These are phyloP conservation scores for Xiphophorus maculatus DNA, from an alignment of 2,113 vertebrate species.

Conservation along the genomic window DNA sequence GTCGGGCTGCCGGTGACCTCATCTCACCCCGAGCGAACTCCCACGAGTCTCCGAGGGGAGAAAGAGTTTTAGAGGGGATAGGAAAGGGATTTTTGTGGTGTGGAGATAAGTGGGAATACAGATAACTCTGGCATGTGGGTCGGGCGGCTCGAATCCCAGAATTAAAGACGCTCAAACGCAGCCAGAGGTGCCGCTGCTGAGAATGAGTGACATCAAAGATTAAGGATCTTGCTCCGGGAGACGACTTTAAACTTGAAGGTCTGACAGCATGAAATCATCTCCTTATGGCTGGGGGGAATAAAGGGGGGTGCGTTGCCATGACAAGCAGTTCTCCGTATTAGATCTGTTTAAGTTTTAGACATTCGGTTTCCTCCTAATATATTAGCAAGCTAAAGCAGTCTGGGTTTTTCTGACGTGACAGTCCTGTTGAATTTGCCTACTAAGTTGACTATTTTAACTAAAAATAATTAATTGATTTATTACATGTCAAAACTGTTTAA, in stretches of 20 bases:
- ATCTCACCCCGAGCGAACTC: conserved; percentile 5
- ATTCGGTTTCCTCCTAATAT: neutral
- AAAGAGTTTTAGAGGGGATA: conserved; percentile 38
- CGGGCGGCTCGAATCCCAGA: conserved; percentile 22
- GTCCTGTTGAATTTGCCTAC: neutral
- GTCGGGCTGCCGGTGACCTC: conserved; percentile 10
- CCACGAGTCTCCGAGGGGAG: neutral
- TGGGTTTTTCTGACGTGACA: conserved; percentile 8
- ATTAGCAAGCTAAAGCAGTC: conserved; percentile 16
- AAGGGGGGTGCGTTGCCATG: neutral
- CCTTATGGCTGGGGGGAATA: neutral
- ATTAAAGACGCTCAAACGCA: conserved; percentile 11
- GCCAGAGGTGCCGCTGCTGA: conserved; percentile 19
- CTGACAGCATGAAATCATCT: conserved; percentile 21
- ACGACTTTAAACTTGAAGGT: conserved; percentile 4
- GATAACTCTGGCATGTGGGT: conserved; percentile 45
- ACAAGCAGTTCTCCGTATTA: neutral
- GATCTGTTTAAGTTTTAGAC: conserved; percentile 19
- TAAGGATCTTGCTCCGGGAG: conserved; percentile 29
- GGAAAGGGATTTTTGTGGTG: conserved; percentile 28
- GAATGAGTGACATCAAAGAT: conserved; percentile 37
- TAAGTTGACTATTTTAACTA: neutral
- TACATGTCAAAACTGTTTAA: neutral
- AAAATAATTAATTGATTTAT: neutral
- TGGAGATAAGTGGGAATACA: conserved; percentile 30